Evolutionary conservation across 2,113 vertebrate genomes (phyloP), one percentile per base, ranked within the genome.

Genomic region (Channa argus): DNA sequence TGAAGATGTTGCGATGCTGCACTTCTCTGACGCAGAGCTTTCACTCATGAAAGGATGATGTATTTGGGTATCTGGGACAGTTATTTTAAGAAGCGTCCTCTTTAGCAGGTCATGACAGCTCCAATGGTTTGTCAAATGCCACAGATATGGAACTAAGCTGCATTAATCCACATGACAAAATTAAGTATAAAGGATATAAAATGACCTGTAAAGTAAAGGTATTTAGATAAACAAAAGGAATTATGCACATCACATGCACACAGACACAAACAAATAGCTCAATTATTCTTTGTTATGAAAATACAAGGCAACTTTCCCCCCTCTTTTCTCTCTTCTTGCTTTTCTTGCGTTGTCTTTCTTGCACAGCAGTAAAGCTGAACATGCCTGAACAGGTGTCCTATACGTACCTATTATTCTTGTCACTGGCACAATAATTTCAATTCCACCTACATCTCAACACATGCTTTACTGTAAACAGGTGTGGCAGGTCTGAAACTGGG

Each of bases 11-110:
- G 63, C 37, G 75, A 80, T 74, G 77, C 72, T 50, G 67, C 38
- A 44, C 59, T 60, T 77, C 60, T 58, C 72, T 80, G 68, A 67
- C 58, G 69, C 39, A 46, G 62, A 83, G 82, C 34, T 45, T 69
- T 83, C 64, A 84, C 56, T 87, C 78, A 74, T 38, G 44, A 61
- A 76, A 77, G 76, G 73, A 72, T 83, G 63, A 62, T 80, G 83
- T 65, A 75, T 87, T 77, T 82, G 67, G 65, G 61, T 87, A 91
- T 87, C 81, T 91, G 85, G 90, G 88, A 82, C 91, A 86, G 87
- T 81, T 90, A 90, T 90, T 91, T 91, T 86, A 63, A 62, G 91
- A 63, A 24, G 44, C 33, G 46, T 83, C 51, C 55, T 67, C 73
- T 75, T 86, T 72, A 80, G 83, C 71, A 67, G 86, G 88, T 86